A percentile compares a stretch with the other conserved stretches of the same genome.
Evolutionary conservation across 2,888 invertebrate genomes (phyloP).

Genomic region (Cryptosula pallasiana): DNA sequence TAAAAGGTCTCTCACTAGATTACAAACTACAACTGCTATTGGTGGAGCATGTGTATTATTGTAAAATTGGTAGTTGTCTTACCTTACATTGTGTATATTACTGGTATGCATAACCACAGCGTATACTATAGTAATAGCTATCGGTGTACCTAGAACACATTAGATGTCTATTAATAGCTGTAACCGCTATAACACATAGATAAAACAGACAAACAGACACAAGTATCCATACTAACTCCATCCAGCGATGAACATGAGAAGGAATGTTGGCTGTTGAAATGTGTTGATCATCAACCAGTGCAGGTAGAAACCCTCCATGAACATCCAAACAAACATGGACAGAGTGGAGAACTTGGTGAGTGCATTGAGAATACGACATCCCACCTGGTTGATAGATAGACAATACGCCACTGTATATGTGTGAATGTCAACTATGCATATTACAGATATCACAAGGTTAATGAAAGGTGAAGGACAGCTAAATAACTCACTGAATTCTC

Average conservation of each 20-base stretch:
- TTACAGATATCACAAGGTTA: too few species aligned
- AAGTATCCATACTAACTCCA: slow-evolving; percentile 40
- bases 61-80: too few species aligned
- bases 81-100: too few species aligned
- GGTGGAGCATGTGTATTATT: too few species aligned
- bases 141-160: neutral
- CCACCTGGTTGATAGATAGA: slow-evolving; percentile 37
- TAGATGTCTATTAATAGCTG: neutral
- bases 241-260: slow-evolving; percentile 38
- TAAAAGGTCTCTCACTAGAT: too few species aligned
- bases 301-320: slow-evolving; percentile 48
- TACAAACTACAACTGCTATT: too few species aligned
- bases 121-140: neutral
- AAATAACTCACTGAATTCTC: slow-evolving; percentile 1
- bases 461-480: too few species aligned
- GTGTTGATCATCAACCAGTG: slow-evolving; percentile 47
- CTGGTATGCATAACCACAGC: neutral
- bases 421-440: too few species aligned
- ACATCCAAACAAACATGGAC: slow-evolving; percentile 49
- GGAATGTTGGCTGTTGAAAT: slow-evolving; percentile 41
- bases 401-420: too few species aligned
- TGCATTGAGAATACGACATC: slow-evolving; percentile 42
- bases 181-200: neutral
- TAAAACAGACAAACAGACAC: neutral
- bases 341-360: slow-evolving; percentile 41